Base-by-base conservation (phyloP, 1,140 invertebrate genomes). In the Lerema accius region DNA sequence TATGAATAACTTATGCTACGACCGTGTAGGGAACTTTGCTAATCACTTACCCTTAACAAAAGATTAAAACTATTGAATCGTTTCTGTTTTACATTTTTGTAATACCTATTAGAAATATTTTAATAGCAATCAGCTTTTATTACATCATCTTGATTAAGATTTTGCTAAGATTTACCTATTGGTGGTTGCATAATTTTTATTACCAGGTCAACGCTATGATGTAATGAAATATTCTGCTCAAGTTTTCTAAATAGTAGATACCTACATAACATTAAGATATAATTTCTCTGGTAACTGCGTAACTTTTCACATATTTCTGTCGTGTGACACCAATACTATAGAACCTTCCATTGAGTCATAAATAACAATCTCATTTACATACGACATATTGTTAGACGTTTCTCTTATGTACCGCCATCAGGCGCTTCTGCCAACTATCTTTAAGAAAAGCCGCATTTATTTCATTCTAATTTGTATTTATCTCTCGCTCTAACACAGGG, bases 291-390 rank as follows among this genome's bases (percentile, higher is more conserved):
- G 37, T 67, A 65, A 63, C 48, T 51, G 65, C 46, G 45, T 63
- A 82, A 85, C 70, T 83, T 86, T 74, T 66, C 73, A 58, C 79
- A 82, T 87, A 82, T 80, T 67, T 84, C 69, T 67, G 43, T 43
- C 26, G 55, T 56, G 73, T 71, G 78, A 80, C 76, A 80, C 71
- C 73, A 84, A 85, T 89, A 84, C 81, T 71, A 69, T 65, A 56
- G 45, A 53, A 32, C 58, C 46, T 62, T 49, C 55, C 63, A 65
- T 67, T 70, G 63, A 69, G 68, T 77, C 71, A 75, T 87, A 86
- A 87, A 88, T 88, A 88, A 80, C 76, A 56, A 58, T 65, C 78
- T 86, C 75, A 88, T 86, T 85, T 88, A 87, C 84, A 88, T 89
- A 86, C 77, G 71, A 77, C 80, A 80, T 79, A 80, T 84, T 83